These are phyloP conservation scores for Shinisaurus crocodilurus DNA, from an alignment of 2,113 vertebrate genomes.

Conservation along the genomic window DNA sequence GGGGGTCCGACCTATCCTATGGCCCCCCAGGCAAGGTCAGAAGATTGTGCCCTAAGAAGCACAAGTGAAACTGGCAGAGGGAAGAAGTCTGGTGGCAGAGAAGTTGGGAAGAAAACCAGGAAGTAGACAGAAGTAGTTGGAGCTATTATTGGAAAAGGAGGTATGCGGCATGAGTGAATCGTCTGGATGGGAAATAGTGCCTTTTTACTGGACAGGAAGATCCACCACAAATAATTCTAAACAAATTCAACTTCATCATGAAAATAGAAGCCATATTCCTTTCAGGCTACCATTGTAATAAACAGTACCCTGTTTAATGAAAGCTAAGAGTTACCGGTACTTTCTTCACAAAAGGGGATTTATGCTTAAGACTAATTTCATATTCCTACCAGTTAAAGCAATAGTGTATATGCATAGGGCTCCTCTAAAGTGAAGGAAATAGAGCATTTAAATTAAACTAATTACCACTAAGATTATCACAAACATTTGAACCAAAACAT, in stretches of 20 bases:
- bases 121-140: neutral
- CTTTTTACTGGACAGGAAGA: conserved; percentile 42
- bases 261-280: conserved; percentile 61
- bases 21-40: no score
- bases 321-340: conserved; percentile 55
- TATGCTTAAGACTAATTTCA: conserved; percentile 59
- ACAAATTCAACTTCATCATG: conserved; percentile 56
- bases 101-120: neutral
- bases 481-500: conserved; percentile 65
- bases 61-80: no score
- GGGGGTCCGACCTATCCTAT: no score
- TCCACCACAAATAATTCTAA: conserved; percentile 58
- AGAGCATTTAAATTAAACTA: conserved; percentile 77
- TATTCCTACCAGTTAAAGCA: conserved; percentile 54
- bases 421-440: conserved; percentile 66
- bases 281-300: conserved; percentile 65
- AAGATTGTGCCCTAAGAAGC: no score
- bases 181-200: conserved; percentile 63
- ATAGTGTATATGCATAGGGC: conserved; percentile 60
- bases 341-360: conserved; percentile 39
- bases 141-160: neutral
- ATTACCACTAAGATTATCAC: conserved; percentile 83
- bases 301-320: conserved; percentile 62
- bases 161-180: conserved; percentile 4
- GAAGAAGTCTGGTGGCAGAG: neutral